Evolutionary conservation across 1,140 invertebrate genomes (phyloP), one percentile per base, ranked within the genome.

Genomic region (Theocolax elegans): DNA sequence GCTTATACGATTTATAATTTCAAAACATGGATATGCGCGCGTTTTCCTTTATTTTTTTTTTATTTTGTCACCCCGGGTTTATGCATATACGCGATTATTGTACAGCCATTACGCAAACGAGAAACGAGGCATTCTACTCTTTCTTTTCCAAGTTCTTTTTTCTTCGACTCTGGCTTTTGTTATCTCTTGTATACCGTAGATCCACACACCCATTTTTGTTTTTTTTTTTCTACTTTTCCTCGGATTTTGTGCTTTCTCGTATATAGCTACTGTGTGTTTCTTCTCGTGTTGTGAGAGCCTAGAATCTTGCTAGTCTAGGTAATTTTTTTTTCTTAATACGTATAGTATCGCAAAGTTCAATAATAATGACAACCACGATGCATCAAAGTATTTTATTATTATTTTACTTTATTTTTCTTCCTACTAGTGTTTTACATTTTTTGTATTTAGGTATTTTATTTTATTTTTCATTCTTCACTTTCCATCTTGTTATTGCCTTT

Each of bases 1-100:
- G 4, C 10, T 38, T 19, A n/a, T n/a, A 35, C 1, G 12, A 1
- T 35, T 6, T 35, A 31, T 56, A 21, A 12, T 54, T 35, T 56
- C 1, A 21, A 19, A 74, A 72, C 76, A 74, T 73, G 71, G 70
- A 79, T 78, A 77, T 77, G 78, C 69, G 64, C 74, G 58, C 49
- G 59, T 56, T 15, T 23, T 17, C 15, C 40, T 51, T 9, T 38
- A 1, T 51, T 15, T 10, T n/a, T n/a, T n/a, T n/a, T n/a, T n/a
- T n/a, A n/a, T n/a, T n/a, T n/a, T n/a, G n/a, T n/a, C n/a, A n/a
- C 19, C 13, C 19, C n/a, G 4, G 21, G 1, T 1, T n/a, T 6
- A 23, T 23, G 3, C 10, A 53, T 51, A 51, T 40, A 40, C 68
- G 58, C 51, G 54, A 73, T 78, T 76, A 76, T 74, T 75, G 56